Conservation (phyloP, 2,113 vertebrate species). For the Vireo altiloquus region DNA sequence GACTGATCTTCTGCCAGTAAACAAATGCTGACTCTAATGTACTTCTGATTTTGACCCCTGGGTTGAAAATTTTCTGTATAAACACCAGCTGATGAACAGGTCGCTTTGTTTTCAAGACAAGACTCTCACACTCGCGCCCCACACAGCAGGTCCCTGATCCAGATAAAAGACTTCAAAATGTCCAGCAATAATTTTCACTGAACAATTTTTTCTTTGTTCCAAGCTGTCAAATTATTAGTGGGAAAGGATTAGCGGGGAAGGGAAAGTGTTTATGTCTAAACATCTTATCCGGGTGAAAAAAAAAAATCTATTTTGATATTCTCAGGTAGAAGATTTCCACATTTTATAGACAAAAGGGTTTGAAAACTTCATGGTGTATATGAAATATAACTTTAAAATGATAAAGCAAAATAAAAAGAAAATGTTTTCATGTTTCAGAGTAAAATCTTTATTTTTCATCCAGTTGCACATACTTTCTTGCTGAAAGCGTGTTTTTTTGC, state of each 20-base stretch:
- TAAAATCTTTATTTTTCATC: not conserved
- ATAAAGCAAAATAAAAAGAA: not conserved
- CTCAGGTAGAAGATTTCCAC: not conserved
- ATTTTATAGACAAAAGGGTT: not conserved
- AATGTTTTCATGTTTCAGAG: not conserved
- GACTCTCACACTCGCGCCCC: not conserved
- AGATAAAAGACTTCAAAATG: slow-evolving; percentile 49
- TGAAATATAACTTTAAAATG: not conserved
- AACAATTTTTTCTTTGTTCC: slow-evolving; percentile 43
- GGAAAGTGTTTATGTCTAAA: not conserved
- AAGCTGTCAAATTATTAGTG: slow-evolving; percentile 6
- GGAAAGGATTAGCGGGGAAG: slow-evolving; percentile 12
- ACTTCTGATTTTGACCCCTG: slow-evolving; percentile 53
- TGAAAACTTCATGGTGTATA: not conserved
- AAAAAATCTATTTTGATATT: not conserved
- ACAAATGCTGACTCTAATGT: slow-evolving; percentile 26
- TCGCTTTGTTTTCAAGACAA: slow-evolving; percentile 27
- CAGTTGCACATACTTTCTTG: not conserved
- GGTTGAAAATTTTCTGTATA: slow-evolving; percentile 42
- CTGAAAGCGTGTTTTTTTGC: not conserved
- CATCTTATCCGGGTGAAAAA: not conserved
- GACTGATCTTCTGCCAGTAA: slow-evolving; percentile 39
- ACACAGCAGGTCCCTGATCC: slow-evolving; percentile 28
- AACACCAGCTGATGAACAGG: slow-evolving; percentile 47
- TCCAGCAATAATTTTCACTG: slow-evolving; percentile 46